These are phyloP conservation scores for Hydra vulgaris DNA, from an alignment of 30 jellyfish, hydroid and myxozoan genomes.

Conservation along the genomic window DNA sequence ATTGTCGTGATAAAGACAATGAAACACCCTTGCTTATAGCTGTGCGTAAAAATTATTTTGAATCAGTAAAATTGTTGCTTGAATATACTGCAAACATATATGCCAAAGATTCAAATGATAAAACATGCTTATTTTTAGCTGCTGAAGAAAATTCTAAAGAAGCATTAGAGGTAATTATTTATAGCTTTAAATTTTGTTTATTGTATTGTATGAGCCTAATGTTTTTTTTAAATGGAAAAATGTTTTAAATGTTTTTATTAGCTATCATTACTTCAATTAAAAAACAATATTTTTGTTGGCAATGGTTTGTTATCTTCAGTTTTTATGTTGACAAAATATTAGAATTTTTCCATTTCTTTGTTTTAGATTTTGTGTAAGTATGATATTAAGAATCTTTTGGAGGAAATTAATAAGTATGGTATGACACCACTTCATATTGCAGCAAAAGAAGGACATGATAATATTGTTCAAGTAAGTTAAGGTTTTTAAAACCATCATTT, in stretches of 20 bases:
- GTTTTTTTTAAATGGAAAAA: too few species aligned
- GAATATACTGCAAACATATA: neutral
- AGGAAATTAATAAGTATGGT: constrained; percentile 71
- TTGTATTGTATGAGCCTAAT: too few species aligned
- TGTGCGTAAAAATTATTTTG: neutral
- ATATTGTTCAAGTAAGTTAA: constrained; percentile 46
- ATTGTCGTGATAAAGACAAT: neutral
- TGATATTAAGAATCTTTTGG: constrained; percentile 23
- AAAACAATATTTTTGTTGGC: too few species aligned
- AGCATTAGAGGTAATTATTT: neutral
- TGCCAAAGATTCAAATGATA: neutral
- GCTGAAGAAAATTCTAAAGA: neutral
- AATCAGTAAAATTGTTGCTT: neutral
- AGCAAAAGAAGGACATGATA: constrained; percentile 68
- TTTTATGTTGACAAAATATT: neutral
- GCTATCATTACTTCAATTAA: too few species aligned
- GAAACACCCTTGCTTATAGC: neutral
- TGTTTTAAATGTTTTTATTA: neutral
- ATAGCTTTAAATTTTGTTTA: too few species aligned
- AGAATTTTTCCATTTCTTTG: too few species aligned
- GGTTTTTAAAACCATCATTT: neutral
- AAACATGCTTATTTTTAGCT: neutral
- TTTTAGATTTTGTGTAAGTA: neutral
- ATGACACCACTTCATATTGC: constrained; percentile 94
- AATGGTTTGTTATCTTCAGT: neutral